These are phyloP conservation scores for Colletes collaris DNA, from an alignment of 2,888 invertebrate species.

Conservation along the genomic window DNA sequence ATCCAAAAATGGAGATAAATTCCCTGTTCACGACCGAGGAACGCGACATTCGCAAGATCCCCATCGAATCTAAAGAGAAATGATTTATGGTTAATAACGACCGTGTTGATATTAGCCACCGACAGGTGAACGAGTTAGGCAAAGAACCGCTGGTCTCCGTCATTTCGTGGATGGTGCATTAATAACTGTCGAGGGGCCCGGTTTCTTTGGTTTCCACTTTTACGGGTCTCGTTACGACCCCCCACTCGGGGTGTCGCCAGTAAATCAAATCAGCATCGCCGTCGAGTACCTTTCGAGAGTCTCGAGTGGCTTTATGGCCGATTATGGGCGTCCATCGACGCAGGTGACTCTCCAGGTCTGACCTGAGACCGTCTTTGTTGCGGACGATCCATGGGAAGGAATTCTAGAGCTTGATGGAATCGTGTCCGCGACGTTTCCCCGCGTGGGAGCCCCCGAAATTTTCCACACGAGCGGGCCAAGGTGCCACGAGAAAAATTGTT, in stretches of 20 bases:
- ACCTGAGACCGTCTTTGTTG: constrained; percentile 37
- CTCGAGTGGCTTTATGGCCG: constrained; percentile 59
- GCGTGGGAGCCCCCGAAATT: constrained; percentile 79
- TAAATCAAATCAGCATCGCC: constrained; percentile 54
- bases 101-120: too few species aligned
- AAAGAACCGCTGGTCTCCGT: too few species aligned
- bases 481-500: constrained; percentile 74
- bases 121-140: too few species aligned
- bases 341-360: constrained; percentile 56
- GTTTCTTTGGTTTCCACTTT: constrained; percentile 14
- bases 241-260: constrained; percentile 13
- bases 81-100: too few species aligned
- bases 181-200: background rate
- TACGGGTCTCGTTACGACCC: constrained; percentile 29
- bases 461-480: constrained; percentile 71
- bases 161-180: too few species aligned
- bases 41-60: too few species aligned
- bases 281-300: constrained; percentile 44
- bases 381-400: constrained; percentile 51
- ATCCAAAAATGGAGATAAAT: too few species aligned
- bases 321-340: constrained; percentile 42
- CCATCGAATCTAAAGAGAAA: background rate
- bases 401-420: constrained; percentile 75
- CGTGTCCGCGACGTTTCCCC: constrained; percentile 77
- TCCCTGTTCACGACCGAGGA: too few species aligned